Evolutionary conservation across 2,888 invertebrate genomes (phyloP).

Genomic region (Asteroscopus sphinx): DNA sequence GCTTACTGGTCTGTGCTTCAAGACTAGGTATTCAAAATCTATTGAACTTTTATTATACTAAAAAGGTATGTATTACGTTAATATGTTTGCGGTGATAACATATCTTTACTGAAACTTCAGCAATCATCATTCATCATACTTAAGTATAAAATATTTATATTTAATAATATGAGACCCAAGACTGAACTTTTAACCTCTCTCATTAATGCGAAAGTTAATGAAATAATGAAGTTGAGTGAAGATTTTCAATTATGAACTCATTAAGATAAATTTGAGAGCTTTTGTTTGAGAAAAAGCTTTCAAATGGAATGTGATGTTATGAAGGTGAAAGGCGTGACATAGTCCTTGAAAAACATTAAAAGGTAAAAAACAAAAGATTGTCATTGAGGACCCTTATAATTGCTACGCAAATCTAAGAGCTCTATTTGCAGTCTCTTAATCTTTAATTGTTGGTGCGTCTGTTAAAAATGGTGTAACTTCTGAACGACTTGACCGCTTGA

Average conservation of each 20-base stretch:
- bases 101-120: background rate
- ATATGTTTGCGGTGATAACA: background rate
- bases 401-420: too few relatives aligned
- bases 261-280: slow-evolving; percentile 31
- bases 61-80: slow-evolving; percentile 1
- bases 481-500: too few relatives aligned
- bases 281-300: slow-evolving; percentile 27
- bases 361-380: too few relatives aligned
- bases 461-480: too few relatives aligned
- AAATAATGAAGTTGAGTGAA: slow-evolving; percentile 45
- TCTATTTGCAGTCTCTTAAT: too few relatives aligned
- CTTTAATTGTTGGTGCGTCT: too few relatives aligned
- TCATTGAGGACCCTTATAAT: too few relatives aligned
- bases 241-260: slow-evolving; percentile 39
- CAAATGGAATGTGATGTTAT: slow-evolving; percentile 18
- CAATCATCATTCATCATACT: slow-evolving; percentile 13
- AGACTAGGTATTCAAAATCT: too few relatives aligned
- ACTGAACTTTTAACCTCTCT: slow-evolving; percentile 41
- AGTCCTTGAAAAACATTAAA: background rate
- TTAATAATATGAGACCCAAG: slow-evolving; percentile 7
- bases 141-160: slow-evolving; percentile 24
- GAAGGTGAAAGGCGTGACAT: slow-evolving; percentile 7
- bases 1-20: too few relatives aligned
- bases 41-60: background rate
- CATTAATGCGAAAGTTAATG: slow-evolving; percentile 32